Percentiles rank a stretch among this genome's conserved stretches.
Evolutionary conservation across 2,888 invertebrate species (phyloP).

Genomic region (Electrophaes corylata): DNA sequence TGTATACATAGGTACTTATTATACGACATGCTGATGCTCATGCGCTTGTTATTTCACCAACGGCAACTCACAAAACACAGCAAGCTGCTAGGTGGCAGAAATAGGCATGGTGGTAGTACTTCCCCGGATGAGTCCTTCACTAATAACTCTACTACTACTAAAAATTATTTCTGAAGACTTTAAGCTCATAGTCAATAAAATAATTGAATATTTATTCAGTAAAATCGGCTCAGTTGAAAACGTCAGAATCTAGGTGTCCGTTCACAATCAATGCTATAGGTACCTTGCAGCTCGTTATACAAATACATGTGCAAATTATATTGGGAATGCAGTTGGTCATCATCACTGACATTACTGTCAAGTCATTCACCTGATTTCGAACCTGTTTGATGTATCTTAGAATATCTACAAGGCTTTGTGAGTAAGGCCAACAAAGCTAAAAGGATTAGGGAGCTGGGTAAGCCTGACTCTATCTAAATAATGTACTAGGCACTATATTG

Average conservation of each 20-base stretch:
- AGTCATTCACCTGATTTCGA: constrained; percentile 32
- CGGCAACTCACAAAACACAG: too few species aligned
- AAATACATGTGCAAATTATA: constrained; percentile 10
- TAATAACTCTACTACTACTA: too few species aligned
- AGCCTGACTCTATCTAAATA: background rate
- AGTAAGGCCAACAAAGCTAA: background rate
- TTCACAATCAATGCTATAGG: background rate
- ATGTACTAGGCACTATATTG: too few species aligned
- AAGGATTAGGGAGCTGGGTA: background rate
- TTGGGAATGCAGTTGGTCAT: constrained; percentile 32
- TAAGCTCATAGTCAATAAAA: too few species aligned
- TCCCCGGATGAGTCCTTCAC: too few species aligned
- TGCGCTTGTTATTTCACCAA: too few species aligned
- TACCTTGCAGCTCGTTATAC: background rate
- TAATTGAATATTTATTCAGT: too few species aligned
- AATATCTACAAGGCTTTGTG: background rate
- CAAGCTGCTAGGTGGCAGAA: too few species aligned
- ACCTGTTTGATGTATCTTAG: constrained; percentile 11
- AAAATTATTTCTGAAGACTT: too few species aligned
- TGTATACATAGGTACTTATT: background rate
- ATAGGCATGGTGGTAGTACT: too few species aligned
- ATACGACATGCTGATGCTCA: background rate
- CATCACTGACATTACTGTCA: constrained; percentile 18
- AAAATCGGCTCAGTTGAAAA: too few species aligned
- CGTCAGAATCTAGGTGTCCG: background rate